Base-by-base conservation (phyloP, 1,140 invertebrate genomes). In the Latrodectus geometricus region DNA sequence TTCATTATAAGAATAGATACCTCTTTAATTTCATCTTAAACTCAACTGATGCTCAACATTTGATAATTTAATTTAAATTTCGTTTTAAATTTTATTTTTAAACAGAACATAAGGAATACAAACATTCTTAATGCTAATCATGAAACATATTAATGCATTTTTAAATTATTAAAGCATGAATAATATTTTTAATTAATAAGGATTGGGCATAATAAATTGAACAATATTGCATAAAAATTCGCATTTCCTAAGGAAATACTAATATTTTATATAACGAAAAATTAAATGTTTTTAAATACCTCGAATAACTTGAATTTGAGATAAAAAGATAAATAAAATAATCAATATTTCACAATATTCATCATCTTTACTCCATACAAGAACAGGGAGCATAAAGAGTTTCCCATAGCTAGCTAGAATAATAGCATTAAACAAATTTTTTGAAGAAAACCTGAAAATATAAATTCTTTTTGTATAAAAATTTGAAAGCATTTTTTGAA, bases 341-440 rank as follows among this genome's bases (percentile, higher is more conserved):
- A 83, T 74, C 21, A 83, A 74, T 23, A 66, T 65, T 74, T 83
- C 80, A 74, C 80, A 74, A 52, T 83, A 83, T 74, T 74, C 72
- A 14, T 83, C 80, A 74, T 74, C 49, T 50, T 74, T 83, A 66
- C 80, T 83, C 80, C 80, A 83, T 8, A 83, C 21, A n/a, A 83
- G 23, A n/a, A 83, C 72, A 48, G 80, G 80, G 11, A 83, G 72
- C 80, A 83, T 83, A 17, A 83, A 83, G n/a, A 83, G 49, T 20
- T 83, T 83, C 15, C 80, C 80, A 83, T 83, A 83, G 74, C 80
- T 83, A 4, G 80, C 80, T 17, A 83, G 35, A 74, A 83, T 68
- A 35, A 83, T 74, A 14, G 68, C 35, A 49, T 74, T n/a, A 17
- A 83, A 83, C 9, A 83, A 83, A 50, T 83, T 35, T 65, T 83